These are phyloP conservation scores for Muscina levida DNA, from an alignment of 2,888 invertebrate species.

Conservation along the genomic window DNA sequence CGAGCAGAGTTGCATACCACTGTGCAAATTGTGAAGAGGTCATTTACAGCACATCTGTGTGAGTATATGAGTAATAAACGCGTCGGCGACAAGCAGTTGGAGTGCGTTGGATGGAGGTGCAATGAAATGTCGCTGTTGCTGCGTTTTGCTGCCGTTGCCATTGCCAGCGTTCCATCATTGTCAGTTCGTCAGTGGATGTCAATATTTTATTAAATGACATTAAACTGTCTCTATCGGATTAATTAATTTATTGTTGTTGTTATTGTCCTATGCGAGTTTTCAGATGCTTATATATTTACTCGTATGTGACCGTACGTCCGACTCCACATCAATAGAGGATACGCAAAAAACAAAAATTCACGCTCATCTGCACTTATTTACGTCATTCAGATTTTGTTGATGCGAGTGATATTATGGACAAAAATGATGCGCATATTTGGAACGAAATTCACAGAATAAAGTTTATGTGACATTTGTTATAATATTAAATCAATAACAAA, in stretches of 20 bases:
- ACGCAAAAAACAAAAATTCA: constrained; percentile 24
- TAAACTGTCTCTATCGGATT: constrained; percentile 80
- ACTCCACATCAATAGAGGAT: background rate
- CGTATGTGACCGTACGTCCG: constrained; percentile 4
- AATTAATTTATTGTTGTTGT: constrained; percentile 80
- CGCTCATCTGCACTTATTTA: constrained; percentile 42
- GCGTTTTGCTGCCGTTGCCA: constrained; percentile 38
- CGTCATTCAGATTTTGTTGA: constrained; percentile 26
- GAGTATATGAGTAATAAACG: background rate
- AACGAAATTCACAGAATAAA: constrained; percentile 6
- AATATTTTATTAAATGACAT: constrained; percentile 79
- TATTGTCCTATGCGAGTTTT: constrained; percentile 45
- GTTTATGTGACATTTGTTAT: constrained; percentile 75
- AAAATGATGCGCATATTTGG: background rate
- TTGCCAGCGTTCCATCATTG: constrained; percentile 70
- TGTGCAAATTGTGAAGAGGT: constrained; percentile 51
- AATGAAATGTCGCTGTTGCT: constrained; percentile 54
- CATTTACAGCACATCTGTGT: constrained; percentile 36
- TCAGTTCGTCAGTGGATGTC: constrained; percentile 76
- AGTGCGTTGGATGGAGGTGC: constrained; percentile 52
- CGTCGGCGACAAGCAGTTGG: background rate
- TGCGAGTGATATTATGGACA: background rate
- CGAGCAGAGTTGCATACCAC: background rate
- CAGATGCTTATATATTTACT: constrained; percentile 23
- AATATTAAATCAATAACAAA: constrained; percentile 77